Percentiles rank a stretch among this genome's conserved stretches.
phyloP scores from a whole-genome alignment of 2,797 vertebrate species.

The Pipistrellus pygmaeus region DNA sequence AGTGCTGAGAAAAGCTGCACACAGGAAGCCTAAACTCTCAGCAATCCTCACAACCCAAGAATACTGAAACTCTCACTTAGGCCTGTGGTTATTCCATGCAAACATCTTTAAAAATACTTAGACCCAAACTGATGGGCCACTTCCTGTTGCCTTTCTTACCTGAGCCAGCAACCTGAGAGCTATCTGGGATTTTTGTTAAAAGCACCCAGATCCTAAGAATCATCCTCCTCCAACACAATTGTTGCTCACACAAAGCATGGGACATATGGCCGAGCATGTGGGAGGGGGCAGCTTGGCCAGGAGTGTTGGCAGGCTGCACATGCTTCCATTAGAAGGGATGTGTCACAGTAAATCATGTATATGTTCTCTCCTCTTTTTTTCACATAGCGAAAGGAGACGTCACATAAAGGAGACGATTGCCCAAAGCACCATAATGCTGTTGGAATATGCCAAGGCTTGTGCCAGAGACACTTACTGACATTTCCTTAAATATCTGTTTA shows the following conservation, averaged over 20 bases:
- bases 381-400: slow-evolving; percentile 14
- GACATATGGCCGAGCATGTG: slow-evolving; percentile 79
- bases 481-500: slow-evolving; percentile 72
- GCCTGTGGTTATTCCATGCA: neutral
- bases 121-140: neutral
- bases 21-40: neutral
- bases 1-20: neutral
- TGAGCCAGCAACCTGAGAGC: slow-evolving; percentile 7
- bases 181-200: slow-evolving; percentile 40
- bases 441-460: slow-evolving; percentile 44
- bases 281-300: slow-evolving; percentile 51
- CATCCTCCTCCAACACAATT: slow-evolving; percentile 19
- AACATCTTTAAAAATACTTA: slow-evolving; percentile 58
- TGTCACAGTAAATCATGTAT: slow-evolving; percentile 65
- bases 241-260: slow-evolving; percentile 13
- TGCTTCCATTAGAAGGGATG: slow-evolving; percentile 53
- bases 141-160: slow-evolving; percentile 8
- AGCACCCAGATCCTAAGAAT: slow-evolving; percentile 2
- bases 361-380: neutral
- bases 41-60: neutral
- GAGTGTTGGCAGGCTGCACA: slow-evolving; percentile 48
- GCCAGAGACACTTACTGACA: slow-evolving; percentile 65
- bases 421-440: neutral
- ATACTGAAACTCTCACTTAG: neutral
- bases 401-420: slow-evolving; percentile 58